Evolutionary conservation across 1,140 invertebrate species (phyloP), one percentile per base, ranked within the genome.

Genomic region (Ceratosolen fusciceps): DNA sequence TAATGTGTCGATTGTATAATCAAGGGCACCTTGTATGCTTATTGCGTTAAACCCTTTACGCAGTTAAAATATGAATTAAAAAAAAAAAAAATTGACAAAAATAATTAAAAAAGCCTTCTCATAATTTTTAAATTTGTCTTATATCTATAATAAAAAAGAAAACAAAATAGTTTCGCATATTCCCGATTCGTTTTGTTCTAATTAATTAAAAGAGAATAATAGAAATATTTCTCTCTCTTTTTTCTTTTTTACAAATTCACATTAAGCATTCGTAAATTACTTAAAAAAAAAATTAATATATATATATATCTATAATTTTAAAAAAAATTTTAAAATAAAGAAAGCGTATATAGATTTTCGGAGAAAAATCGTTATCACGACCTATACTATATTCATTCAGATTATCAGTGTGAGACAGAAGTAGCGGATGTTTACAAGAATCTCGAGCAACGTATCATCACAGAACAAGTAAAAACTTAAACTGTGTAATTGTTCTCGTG

Each of bases 381-480:
- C 52, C 26, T 71, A 26, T 12, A 29, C 31, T 65, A n/a, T 37
- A 37, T 37, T 65, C 34, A 8, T 65, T 34, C 16, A 58, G 68
- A 79, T 74, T 79, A 74, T 73, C 77, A 68, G 71, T 62, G 49
- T 67, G 71, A 60, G 77, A 68, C 71, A 74, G 56, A 34, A 39
- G 47, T 47, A 21, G 24, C 77, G 77, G 77, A 79, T 79, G 77
- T 79, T 79, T 79, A 79, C 77, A 47, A 79, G 71, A 79, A 74
- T 67, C 31, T 62, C 77, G 31, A 19, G n/a, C 52, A 4, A 37
- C 37, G 52, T 58, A 54, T 73, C 31, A 12, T 47, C 37, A 9
- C 31, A 65, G 29, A 60, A 43, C 7, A 39, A 74, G 54, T 60
- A 56, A 29, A 60, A 74, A 26, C 12, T 68, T 5, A 43, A 68